phyloP scores from a whole-genome alignment of 2,888 invertebrate species.

The Hipparchia semele region DNA sequence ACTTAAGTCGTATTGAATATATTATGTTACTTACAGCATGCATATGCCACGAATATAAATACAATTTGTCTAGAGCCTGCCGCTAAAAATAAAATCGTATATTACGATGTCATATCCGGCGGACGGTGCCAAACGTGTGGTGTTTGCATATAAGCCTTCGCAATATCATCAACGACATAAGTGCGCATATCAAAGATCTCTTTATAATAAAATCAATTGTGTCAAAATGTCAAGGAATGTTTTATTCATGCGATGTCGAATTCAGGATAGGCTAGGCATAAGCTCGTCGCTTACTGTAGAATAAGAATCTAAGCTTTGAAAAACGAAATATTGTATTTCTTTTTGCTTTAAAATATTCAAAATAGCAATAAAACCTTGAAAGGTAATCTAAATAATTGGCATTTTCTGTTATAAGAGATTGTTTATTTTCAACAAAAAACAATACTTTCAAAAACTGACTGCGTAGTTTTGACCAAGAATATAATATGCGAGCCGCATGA shows the following conservation, averaged over 20 bases:
- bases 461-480: too few relatives aligned
- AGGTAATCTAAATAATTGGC: too few relatives aligned
- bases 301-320: not conserved
- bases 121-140: conserved; percentile 65
- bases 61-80: conserved; percentile 46
- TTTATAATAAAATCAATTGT: conserved; percentile 24
- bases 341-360: too few relatives aligned
- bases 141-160: conserved; percentile 66
- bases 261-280: not conserved
- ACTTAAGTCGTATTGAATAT: conserved; percentile 3
- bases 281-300: not conserved
- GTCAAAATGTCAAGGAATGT: conserved; percentile 13
- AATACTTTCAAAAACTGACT: too few relatives aligned
- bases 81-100: conserved; percentile 68
- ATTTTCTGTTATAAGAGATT: too few relatives aligned
- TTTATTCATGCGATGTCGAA: conserved; percentile 12
- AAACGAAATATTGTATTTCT: too few relatives aligned
- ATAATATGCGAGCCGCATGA: too few relatives aligned
- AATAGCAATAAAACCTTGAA: too few relatives aligned
- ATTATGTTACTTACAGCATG: conserved; percentile 16
- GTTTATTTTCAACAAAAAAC: too few relatives aligned
- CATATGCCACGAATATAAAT: conserved; percentile 63
- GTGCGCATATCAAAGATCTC: conserved; percentile 25
- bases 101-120: conserved; percentile 69
- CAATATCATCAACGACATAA: conserved; percentile 29